A percentile compares a stretch with the other conserved stretches of the same genome.
Evolutionary conservation across 1,140 invertebrate species (phyloP).

Genomic region (Daktulosphaira vitifoliae): DNA sequence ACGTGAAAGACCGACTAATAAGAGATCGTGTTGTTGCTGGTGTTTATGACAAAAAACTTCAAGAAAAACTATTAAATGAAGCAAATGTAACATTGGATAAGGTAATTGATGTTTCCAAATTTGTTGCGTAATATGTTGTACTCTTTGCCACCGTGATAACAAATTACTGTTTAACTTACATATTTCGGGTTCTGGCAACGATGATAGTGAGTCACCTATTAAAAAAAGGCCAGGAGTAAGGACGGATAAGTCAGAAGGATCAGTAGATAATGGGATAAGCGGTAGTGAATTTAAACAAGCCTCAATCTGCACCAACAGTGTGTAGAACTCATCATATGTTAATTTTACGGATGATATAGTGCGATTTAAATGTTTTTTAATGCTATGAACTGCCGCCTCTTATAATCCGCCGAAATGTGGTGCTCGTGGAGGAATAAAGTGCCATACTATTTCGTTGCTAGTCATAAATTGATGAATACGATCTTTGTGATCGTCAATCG

Average conservation of each 20-base stretch:
- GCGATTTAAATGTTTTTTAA: slow-evolving; percentile 42
- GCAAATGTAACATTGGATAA: too few relatives aligned
- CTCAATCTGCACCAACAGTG: slow-evolving; percentile 36
- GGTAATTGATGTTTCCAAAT: slow-evolving; percentile 42
- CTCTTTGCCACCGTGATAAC: slow-evolving; percentile 36
- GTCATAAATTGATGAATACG: background rate
- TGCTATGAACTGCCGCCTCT: slow-evolving; percentile 43
- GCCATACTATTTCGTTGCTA: slow-evolving; percentile 42
- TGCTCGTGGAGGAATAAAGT: slow-evolving; percentile 44
- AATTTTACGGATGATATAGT: slow-evolving; percentile 35
- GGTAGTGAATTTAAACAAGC: slow-evolving; percentile 39
- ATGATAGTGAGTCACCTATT: slow-evolving; percentile 34
- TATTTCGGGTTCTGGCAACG: background rate
- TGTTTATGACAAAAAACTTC: too few relatives aligned
- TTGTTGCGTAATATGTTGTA: slow-evolving; percentile 38
- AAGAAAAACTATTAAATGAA: too few relatives aligned
- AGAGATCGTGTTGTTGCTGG: too few relatives aligned
- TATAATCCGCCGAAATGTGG: slow-evolving; percentile 46
- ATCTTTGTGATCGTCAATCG: background rate
- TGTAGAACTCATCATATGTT: slow-evolving; percentile 38
- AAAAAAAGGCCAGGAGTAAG: slow-evolving; percentile 40
- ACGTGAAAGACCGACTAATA: too few relatives aligned
- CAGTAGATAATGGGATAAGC: slow-evolving; percentile 36
- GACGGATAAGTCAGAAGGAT: slow-evolving; percentile 37
- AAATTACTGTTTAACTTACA: slow-evolving; percentile 5